Base-by-base conservation (phyloP, 2,888 invertebrate species). In the Sminthurinus aureus region DNA sequence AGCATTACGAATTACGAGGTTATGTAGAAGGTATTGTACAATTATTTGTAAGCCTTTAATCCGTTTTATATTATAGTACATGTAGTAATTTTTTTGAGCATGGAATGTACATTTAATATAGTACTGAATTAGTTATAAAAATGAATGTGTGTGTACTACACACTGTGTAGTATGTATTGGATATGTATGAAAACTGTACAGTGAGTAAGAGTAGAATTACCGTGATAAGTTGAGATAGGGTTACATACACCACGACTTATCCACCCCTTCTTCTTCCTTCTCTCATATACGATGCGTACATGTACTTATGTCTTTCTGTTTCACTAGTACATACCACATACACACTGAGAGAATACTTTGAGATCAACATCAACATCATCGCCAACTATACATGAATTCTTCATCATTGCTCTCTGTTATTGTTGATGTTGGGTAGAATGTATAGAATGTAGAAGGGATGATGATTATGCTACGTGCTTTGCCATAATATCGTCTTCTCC, bases 141-240 rank as follows among this genome's bases (percentile, higher is more conserved):
- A 38, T 4, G 38, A 38, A 38, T 38, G 1, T 24, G 71, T n/a
- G 71, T 15, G 73, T 73, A 13, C n/a, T n/a, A n/a, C n/a, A n/a
- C n/a, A n/a, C n/a, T 71, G 71, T 71, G 20, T 20, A 13, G 22
- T 71, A n/a, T n/a, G 71, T 24, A 20, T 71, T 71, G 15, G 20
- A 9, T 24, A 71, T 24, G 71, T 8, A 71, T 15, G 13, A 71
- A 71, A 26, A 67, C 22, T 20, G 20, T 18, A 67, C 11, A 67
- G n/a, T 64, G 67, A 22, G n/a, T 18, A 26, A 71, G 71, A 71
- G 26, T 71, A 22, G 13, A 69, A 69, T 11, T 69, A 69, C n/a
- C 79, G 79, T 80, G 79, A 80, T 22, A 79, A 80, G 52, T 80
- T 26, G 81, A 38, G 38, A 81, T 81, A 74, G 81, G 81, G 81